A percentile compares a stretch with the other conserved stretches of the same genome.
Conservation (phyloP, 1,140 invertebrate species). For the Gonatopus flavifemur region DNA sequence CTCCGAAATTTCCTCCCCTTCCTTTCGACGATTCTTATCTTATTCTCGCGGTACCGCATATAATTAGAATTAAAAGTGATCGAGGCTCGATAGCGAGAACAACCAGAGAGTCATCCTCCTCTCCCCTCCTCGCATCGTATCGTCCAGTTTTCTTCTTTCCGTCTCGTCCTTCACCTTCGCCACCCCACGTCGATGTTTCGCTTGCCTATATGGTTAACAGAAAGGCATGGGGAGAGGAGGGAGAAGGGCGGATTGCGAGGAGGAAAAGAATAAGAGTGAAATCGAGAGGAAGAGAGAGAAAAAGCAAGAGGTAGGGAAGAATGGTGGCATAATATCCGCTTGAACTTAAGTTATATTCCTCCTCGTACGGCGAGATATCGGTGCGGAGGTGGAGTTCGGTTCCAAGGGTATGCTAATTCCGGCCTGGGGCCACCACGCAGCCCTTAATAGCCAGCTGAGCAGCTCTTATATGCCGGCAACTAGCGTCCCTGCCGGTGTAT, state of each 20-base stretch:
- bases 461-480: constrained; percentile 47
- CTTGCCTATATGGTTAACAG: constrained; percentile 48
- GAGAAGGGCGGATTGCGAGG: neutral
- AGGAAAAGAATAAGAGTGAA: neutral
- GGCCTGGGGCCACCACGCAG: constrained; percentile 57
- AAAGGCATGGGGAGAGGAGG: constrained; percentile 12
- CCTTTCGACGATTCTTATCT: constrained; percentile 49
- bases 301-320: constrained; percentile 48
- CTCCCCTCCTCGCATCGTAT: neutral
- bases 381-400: constrained; percentile 56
- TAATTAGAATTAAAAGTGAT: constrained; percentile 60
- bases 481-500: constrained; percentile 43
- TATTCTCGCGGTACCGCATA: constrained; percentile 44
- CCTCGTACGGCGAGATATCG: constrained; percentile 44
- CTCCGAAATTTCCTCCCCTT: too few relatives aligned
- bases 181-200: constrained; percentile 24
- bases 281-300: neutral
- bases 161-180: constrained; percentile 12
- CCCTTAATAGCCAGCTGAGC: constrained; percentile 57
- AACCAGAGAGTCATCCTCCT: constrained; percentile 13
- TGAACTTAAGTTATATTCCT: constrained; percentile 56
- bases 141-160: neutral
- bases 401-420: constrained; percentile 57
- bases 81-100: constrained; percentile 43
- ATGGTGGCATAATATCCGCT: constrained; percentile 58